Conservation (phyloP, 2,888 invertebrate genomes). For the Deilephila elpenor region DNA sequence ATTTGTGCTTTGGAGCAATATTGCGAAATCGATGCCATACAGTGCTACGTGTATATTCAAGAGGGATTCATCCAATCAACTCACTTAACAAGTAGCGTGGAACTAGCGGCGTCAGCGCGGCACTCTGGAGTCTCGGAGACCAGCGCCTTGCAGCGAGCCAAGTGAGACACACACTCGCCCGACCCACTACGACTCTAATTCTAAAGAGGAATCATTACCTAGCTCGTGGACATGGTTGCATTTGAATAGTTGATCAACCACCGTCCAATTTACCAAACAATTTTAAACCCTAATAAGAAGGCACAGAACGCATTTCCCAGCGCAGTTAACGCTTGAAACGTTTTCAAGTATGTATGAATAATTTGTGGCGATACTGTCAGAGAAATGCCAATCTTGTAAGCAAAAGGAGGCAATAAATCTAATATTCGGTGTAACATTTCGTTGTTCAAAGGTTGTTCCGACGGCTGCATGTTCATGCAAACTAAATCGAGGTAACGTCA, state of each 20-base stretch:
- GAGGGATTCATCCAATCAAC: not conserved
- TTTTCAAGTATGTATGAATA: not conserved
- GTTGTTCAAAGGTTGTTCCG: not conserved
- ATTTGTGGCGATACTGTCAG: not conserved
- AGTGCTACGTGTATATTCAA: too few species aligned
- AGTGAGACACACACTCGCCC: not conserved
- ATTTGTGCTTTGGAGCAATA: too few species aligned
- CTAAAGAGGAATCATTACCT: not conserved
- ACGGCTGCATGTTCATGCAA: not conserved
- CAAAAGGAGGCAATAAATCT: not conserved
- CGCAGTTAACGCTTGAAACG: not conserved
- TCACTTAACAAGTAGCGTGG: not conserved
- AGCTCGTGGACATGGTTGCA: not conserved
- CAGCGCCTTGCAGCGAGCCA: not conserved
- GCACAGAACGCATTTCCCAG: not conserved
- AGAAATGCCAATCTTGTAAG: not conserved
- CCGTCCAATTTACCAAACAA: not conserved
- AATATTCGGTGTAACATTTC: not conserved
- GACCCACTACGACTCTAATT: not conserved
- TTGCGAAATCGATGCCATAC: too few species aligned
- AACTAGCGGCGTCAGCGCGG: not conserved
- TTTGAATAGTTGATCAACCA: conserved; percentile 4
- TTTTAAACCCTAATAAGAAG: not conserved
- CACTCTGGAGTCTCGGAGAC: not conserved
- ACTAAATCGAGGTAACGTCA: not conserved